These are phyloP conservation scores for Haliclona indistincta DNA, from an alignment of 37 sponge, comb jelly and placozoan genomes.

Conservation along the genomic window DNA sequence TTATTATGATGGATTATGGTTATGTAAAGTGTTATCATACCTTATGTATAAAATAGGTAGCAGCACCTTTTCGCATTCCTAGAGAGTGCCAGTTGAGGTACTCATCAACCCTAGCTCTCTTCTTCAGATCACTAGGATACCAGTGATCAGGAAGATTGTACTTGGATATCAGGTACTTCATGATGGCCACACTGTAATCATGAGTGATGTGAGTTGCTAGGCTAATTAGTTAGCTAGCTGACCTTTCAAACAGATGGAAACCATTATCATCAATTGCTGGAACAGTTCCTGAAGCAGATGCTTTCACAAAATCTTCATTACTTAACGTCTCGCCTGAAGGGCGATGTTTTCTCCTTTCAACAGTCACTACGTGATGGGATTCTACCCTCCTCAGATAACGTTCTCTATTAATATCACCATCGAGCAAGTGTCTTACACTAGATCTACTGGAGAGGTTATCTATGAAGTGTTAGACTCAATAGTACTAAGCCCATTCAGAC, in stretches of 20 bases:
- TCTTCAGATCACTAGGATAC: conserved; percentile 58
- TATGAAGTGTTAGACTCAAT: conserved; percentile 44
- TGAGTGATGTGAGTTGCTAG: no score
- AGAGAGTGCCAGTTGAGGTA: conserved; percentile 71
- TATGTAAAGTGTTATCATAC: conserved; percentile 9
- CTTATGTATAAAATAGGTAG: conserved; percentile 30
- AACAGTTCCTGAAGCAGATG: background rate
- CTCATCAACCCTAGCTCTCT: conserved; percentile 62
- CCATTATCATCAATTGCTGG: conserved; percentile 65
- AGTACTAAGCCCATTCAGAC: conserved; percentile 57
- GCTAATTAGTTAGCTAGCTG: no score
- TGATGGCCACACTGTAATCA: conserved; percentile 68
- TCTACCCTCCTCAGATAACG: no score
- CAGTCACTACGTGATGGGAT: no score
- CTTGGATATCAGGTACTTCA: conserved; percentile 54
- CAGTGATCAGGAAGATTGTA: conserved; percentile 74
- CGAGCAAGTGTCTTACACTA: conserved; percentile 32
- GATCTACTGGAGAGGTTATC: conserved; percentile 24
- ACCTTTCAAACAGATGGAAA: conserved; percentile 67
- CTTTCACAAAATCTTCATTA: background rate
- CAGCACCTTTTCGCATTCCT: conserved; percentile 58
- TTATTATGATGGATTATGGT: no score
- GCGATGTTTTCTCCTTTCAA: no score
- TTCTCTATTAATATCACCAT: no score
- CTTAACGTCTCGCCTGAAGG: no score